phyloP scores from a whole-genome alignment of 2,113 vertebrate genomes.

The Microtus ochrogaster region DNA sequence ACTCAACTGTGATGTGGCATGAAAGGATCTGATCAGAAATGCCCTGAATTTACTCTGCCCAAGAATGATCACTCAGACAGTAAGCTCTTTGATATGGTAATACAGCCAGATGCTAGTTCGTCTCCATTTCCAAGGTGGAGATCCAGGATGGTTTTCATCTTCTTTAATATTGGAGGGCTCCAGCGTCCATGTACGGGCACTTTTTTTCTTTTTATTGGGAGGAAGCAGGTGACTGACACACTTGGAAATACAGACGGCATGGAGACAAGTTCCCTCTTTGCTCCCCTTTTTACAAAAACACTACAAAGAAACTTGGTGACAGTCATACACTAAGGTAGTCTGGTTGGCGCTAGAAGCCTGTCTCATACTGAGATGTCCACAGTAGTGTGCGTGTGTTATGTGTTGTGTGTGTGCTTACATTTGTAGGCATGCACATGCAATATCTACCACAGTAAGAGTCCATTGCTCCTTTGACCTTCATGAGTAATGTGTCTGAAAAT shows the following conservation, averaged over 20 bases:
- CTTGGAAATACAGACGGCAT: not conserved
- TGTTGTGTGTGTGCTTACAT: no score
- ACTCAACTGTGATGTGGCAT: not conserved
- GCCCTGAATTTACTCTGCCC: constrained; percentile 31
- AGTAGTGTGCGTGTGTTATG: not conserved
- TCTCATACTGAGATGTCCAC: not conserved
- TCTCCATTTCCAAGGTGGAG: not conserved
- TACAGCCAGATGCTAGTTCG: not conserved
- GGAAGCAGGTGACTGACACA: not conserved
- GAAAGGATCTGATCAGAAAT: constrained; percentile 25
- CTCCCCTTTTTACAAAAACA: not conserved
- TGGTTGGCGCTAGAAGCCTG: not conserved
- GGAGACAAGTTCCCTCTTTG: not conserved
- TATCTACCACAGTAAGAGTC: no score
- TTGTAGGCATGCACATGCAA: not conserved
- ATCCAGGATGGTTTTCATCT: constrained; percentile 40
- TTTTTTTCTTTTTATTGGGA: not conserved
- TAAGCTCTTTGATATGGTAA: constrained; percentile 53
- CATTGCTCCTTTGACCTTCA: not conserved
- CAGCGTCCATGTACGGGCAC: not conserved
- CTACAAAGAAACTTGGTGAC: not conserved
- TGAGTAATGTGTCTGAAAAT: not conserved
- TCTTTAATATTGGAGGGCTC: not conserved
- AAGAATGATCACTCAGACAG: constrained; percentile 31
- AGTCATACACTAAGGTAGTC: not conserved